A percentile compares a stretch with the other conserved stretches of the same genome.
phyloP scores from a whole-genome alignment of 2,888 invertebrate species.

The Blastobasis lacticolella region DNA sequence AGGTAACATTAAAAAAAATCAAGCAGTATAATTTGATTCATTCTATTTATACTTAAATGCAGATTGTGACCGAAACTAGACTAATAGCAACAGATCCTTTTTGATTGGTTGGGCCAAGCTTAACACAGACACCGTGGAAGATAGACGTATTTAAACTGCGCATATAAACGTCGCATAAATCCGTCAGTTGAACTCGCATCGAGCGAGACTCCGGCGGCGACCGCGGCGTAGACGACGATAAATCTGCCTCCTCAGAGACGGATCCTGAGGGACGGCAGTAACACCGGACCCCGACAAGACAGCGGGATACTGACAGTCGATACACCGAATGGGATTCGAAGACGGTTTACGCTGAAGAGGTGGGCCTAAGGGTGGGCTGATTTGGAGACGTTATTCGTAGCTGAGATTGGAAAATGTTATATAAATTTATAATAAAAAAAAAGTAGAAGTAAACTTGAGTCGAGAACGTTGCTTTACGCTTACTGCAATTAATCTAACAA shows the following conservation, averaged over 20 bases:
- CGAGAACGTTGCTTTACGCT: background rate
- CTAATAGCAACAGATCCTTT: slow-evolving; percentile 3
- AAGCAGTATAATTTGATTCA: too few species aligned
- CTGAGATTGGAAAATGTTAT: too few species aligned
- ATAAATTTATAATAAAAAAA: too few species aligned
- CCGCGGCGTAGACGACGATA: slow-evolving; percentile 48
- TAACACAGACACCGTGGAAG: slow-evolving; percentile 1
- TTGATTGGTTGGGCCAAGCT: too few species aligned
- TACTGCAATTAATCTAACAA: too few species aligned
- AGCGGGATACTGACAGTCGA: background rate
- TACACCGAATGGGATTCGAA: background rate
- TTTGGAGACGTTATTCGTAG: background rate
- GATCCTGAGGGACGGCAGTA: slow-evolving; percentile 26
- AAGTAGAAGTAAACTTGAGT: too few species aligned
- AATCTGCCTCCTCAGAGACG: slow-evolving; percentile 36
- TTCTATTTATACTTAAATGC: too few species aligned
- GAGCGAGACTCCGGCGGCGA: slow-evolving; percentile 32
- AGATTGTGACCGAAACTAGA: too few species aligned
- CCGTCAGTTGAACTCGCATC: slow-evolving; percentile 28
- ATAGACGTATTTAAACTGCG: slow-evolving; percentile 27
- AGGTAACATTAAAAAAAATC: too few species aligned
- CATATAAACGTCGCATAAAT: slow-evolving; percentile 31
- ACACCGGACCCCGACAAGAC: slow-evolving; percentile 22
- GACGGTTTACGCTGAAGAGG: background rate
- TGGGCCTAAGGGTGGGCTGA: background rate